Evolutionary conservation across 1,140 invertebrate species (phyloP).

Genomic region (Melipona quadrifasciata): DNA sequence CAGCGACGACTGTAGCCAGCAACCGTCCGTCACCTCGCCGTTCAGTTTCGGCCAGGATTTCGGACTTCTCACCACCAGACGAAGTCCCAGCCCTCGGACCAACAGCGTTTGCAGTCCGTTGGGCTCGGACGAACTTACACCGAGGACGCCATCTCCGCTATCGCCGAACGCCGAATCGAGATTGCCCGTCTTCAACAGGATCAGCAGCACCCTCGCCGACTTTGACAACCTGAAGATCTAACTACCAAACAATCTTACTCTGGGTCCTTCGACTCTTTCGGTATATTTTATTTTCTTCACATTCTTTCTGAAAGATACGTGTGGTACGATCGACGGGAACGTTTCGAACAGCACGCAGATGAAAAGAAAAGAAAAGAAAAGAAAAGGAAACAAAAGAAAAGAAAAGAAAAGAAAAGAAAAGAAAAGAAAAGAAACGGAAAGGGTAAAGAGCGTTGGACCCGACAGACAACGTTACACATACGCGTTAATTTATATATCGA

Average conservation of each 20-base stretch:
- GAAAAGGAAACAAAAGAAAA: too few relatives aligned
- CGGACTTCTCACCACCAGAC: conserved; percentile 72
- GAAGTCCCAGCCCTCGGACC: conserved; percentile 62
- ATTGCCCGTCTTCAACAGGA: conserved; percentile 88
- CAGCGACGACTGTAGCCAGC: conserved; percentile 82
- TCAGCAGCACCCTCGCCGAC: conserved; percentile 84
- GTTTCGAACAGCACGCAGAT: not conserved
- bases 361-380: rapidly evolving
- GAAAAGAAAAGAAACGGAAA: too few relatives aligned
- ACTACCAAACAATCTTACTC: not conserved
- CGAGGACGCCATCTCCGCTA: conserved; percentile 80
- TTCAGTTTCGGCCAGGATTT: conserved; percentile 78
- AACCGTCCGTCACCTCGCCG: conserved; percentile 72
- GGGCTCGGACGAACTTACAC: conserved; percentile 72
- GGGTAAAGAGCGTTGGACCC: conserved; percentile 23
- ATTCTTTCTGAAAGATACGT: not conserved
- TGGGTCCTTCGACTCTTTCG: conserved; percentile 7
- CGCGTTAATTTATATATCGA: conserved; percentile 20
- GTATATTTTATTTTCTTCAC: conserved; percentile 7
- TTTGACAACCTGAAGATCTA: conserved; percentile 85
- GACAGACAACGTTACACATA: not conserved
- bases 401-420: rapidly evolving
- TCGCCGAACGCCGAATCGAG: conserved; percentile 79
- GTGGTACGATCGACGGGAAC: not conserved
- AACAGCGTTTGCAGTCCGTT: conserved; percentile 55